These are phyloP conservation scores for Rhyacichthys aspro DNA, from an alignment of 2,797 vertebrate species.

Conservation along the genomic window DNA sequence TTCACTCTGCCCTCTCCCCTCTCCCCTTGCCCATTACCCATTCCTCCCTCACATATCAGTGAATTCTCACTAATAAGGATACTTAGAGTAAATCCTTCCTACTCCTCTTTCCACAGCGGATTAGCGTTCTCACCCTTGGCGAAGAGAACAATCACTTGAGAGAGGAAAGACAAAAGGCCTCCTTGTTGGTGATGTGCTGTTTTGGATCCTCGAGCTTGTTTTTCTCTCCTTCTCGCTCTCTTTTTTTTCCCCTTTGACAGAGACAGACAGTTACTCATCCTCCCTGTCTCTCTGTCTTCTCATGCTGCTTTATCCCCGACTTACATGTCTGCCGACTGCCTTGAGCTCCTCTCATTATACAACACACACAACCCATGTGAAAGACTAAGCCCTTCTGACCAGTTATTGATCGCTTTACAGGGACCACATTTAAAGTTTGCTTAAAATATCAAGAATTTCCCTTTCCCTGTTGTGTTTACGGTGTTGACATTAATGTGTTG, in stretches of 20 bases:
- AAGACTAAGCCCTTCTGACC: conserved; percentile 49
- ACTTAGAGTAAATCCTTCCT: conserved; percentile 78
- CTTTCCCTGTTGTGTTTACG: not conserved
- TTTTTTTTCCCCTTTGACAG: conserved; percentile 22
- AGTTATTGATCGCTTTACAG: conserved; percentile 57
- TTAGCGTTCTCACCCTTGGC: conserved; percentile 73
- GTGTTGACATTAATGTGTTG: not conserved
- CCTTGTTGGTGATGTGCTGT: conserved; percentile 62
- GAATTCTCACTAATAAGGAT: conserved; percentile 79
- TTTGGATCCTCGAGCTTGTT: conserved; percentile 60
- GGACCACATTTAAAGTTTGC: not conserved
- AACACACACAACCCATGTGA: conserved; percentile 38
- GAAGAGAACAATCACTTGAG: conserved; percentile 70
- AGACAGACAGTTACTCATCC: conserved; percentile 43
- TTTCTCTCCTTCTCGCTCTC: conserved; percentile 35
- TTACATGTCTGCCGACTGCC: conserved; percentile 26
- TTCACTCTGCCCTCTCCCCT: conserved; percentile 61
- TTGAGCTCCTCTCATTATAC: conserved; percentile 60
- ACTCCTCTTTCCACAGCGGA: conserved; percentile 73
- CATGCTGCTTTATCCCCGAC: conserved; percentile 16
- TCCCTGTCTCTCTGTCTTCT: conserved; percentile 32
- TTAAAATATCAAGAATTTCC: not conserved
- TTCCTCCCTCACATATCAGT: conserved; percentile 47
- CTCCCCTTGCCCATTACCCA: conserved; percentile 34
- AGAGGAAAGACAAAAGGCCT: conserved; percentile 72